Evolutionary conservation across 1,140 invertebrate species (phyloP).

Genomic region (Heterodera schachtii): DNA sequence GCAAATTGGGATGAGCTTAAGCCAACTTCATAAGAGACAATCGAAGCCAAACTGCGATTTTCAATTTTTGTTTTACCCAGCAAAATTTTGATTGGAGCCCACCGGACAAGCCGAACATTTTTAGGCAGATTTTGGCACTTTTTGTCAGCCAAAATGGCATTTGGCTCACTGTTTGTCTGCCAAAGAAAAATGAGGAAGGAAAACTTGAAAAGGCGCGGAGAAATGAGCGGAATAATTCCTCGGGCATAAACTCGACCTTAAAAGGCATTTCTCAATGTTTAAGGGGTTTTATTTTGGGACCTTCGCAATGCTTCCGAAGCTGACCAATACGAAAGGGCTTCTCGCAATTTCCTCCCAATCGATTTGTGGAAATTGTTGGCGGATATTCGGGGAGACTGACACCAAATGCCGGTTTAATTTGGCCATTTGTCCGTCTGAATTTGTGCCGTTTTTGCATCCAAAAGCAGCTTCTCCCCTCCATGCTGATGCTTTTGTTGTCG

Average conservation of each 20-base stretch:
- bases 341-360: constrained; percentile 52
- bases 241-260: constrained; percentile 54
- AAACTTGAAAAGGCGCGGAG: constrained; percentile 46
- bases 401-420: no score
- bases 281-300: constrained; percentile 21
- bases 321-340: constrained; percentile 52
- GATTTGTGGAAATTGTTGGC: constrained; percentile 40
- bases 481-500: no score
- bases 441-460: no score
- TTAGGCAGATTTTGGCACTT: constrained; percentile 38
- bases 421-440: no score
- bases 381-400: no score
- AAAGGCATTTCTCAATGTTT: constrained; percentile 19
- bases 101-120: constrained; percentile 51
- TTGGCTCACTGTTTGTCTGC: constrained; percentile 55
- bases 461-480: no score
- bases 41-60: no score
- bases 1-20: constrained; percentile 58
- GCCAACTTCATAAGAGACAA: not conserved
- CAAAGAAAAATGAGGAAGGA: constrained; percentile 44
- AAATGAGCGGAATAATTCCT: constrained; percentile 44
- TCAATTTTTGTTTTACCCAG: constrained; percentile 43
- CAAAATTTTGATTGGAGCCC: constrained; percentile 59
- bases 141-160: constrained; percentile 25
- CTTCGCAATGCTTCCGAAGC: constrained; percentile 60